Conservation (phyloP, 2,113 vertebrate genomes). For the Alethe castanea region DNA sequence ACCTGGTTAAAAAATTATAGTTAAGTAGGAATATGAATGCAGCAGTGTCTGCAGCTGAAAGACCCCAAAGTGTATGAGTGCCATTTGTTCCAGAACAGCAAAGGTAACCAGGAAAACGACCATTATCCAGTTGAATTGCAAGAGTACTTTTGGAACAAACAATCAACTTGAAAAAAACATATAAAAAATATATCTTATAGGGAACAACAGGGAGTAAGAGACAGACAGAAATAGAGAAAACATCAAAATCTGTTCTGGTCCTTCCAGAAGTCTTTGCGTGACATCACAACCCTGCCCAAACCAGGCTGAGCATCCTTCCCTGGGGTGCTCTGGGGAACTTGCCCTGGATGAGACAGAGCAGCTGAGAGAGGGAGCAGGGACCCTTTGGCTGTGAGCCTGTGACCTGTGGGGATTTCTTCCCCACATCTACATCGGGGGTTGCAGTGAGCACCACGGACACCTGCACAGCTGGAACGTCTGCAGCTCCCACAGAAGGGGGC, state of each 20-base stretch:
- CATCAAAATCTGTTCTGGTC: background rate
- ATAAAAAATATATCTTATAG: background rate
- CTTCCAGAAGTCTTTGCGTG: background rate
- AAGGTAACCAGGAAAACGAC: background rate
- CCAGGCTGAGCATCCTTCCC: background rate
- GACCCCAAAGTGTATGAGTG: background rate
- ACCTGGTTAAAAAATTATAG: background rate
- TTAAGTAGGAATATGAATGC: background rate
- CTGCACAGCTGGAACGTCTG: fast-evolving
- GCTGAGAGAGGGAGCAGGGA: background rate
- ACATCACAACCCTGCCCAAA: fast-evolving
- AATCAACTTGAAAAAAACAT: background rate
- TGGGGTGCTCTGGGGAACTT: background rate
- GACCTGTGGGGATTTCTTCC: background rate
- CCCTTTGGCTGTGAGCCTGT: fast-evolving
- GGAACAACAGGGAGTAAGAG: background rate
- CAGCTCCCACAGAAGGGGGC: background rate
- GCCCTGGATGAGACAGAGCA: background rate
- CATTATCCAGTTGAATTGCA: background rate
- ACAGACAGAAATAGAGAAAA: background rate
- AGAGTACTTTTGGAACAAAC: background rate
- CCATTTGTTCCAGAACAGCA: background rate
- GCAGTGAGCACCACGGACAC: background rate
- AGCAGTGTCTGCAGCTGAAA: background rate
- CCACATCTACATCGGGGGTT: fast-evolving